Evolutionary conservation across 2,888 invertebrate genomes (phyloP).

Genomic region (Noctua comes): DNA sequence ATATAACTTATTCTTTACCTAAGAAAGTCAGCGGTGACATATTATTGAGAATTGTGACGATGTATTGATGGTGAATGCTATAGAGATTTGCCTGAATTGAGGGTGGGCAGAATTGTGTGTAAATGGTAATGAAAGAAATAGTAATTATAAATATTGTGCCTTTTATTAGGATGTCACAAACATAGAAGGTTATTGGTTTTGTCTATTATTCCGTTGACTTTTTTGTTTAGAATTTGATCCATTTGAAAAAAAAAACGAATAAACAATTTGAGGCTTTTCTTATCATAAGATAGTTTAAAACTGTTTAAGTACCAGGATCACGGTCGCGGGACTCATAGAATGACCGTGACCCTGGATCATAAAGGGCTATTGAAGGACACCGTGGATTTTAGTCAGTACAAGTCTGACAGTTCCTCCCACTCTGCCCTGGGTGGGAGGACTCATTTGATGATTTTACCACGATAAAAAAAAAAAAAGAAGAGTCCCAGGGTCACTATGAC

Average conservation of each 20-base stretch:
- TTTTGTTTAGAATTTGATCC: not conserved
- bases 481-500: too few species aligned
- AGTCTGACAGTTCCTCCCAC: too few species aligned
- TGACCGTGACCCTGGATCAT: too few species aligned
- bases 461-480: too few species aligned
- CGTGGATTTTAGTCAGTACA: too few species aligned
- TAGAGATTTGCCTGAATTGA: constrained; percentile 15
- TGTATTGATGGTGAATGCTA: constrained; percentile 36
- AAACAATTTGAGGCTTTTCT: not conserved
- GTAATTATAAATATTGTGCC: not conserved
- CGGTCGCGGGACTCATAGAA: too few species aligned
- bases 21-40: constrained; percentile 72
- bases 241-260: not conserved
- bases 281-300: too few species aligned
- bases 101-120: not conserved
- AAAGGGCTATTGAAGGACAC: too few species aligned
- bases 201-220: not conserved
- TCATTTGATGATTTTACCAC: too few species aligned
- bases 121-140: not conserved
- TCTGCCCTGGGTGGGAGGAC: too few species aligned
- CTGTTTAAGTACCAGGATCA: too few species aligned
- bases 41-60: constrained; percentile 55
- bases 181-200: not conserved
- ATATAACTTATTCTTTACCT: constrained; percentile 70
- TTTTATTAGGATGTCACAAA: not conserved